Evolutionary conservation across 2,888 invertebrate species (phyloP).

Genomic region (Rhingia rostrata): DNA sequence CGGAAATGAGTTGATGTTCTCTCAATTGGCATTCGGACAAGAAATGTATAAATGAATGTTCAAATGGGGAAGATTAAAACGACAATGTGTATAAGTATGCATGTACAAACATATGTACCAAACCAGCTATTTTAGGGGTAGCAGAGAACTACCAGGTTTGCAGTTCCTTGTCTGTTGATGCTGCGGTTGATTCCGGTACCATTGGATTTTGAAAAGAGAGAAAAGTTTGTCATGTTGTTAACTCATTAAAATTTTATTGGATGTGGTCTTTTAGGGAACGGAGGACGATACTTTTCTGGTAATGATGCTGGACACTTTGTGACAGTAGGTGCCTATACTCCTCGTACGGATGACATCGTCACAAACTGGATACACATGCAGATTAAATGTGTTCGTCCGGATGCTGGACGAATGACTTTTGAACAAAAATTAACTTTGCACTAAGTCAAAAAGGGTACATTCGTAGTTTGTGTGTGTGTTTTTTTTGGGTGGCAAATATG

Average conservation of each 20-base stretch:
- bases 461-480: background rate
- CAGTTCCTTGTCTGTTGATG: slow-evolving; percentile 41
- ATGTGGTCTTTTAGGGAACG: slow-evolving; percentile 41
- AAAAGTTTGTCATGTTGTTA: slow-evolving; percentile 73
- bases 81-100: background rate
- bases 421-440: slow-evolving; percentile 15
- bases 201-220: slow-evolving; percentile 51
- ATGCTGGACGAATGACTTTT: slow-evolving; percentile 20
- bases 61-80: background rate
- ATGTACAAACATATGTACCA: background rate
- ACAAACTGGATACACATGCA: slow-evolving; percentile 49
- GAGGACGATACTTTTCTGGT: slow-evolving; percentile 16
- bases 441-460: background rate
- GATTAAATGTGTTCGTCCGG: slow-evolving; percentile 59
- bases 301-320: slow-evolving; percentile 35
- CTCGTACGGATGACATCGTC: background rate
- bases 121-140: slow-evolving; percentile 36
- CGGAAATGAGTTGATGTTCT: slow-evolving; percentile 68
- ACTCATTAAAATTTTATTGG: slow-evolving; percentile 71
- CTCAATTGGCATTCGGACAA: slow-evolving; percentile 41
- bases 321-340: background rate
- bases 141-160: background rate
- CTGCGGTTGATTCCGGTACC: slow-evolving; percentile 61
- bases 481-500: slow-evolving; percentile 13
- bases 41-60: slow-evolving; percentile 41